Evolutionary conservation across 1,140 invertebrate genomes (phyloP).

Genomic region (Orussus abietinus): DNA sequence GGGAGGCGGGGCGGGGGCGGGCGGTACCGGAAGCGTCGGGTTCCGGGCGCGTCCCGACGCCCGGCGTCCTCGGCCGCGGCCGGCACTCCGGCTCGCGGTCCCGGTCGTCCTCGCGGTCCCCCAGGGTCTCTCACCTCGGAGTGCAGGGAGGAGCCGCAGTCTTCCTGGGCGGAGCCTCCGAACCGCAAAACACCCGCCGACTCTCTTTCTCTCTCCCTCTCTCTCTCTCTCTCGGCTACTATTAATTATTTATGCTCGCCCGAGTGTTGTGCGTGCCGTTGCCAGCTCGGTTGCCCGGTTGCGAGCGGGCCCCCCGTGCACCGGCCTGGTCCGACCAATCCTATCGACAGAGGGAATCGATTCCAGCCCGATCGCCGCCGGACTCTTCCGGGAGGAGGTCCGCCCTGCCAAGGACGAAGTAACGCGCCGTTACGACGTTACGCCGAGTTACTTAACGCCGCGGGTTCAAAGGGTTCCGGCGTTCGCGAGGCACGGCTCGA

Average conservation of each 20-base stretch:
- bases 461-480: no score
- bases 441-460: no score
- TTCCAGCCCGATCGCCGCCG: no score
- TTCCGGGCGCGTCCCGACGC: not conserved
- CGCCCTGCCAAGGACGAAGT: no score
- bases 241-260: constrained; percentile 55
- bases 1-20: no score
- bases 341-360: constrained; percentile 50
- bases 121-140: constrained; percentile 18
- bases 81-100: constrained; percentile 6
- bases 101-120: constrained; percentile 19
- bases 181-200: constrained; percentile 50
- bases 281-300: no score
- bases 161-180: constrained; percentile 51
- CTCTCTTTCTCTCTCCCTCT: no score
- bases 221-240: constrained; percentile 42
- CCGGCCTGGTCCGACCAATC: constrained; percentile 40
- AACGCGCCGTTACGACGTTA: no score
- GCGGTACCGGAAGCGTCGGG: no score
- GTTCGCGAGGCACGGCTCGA: no score
- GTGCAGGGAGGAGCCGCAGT: constrained; percentile 50
- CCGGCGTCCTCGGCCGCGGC: constrained; percentile 7
- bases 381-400: no score
- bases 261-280: constrained; percentile 39
- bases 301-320: no score